Percentiles rank a stretch among this genome's conserved stretches.
phyloP scores from a whole-genome alignment of 2,888 invertebrate species.

The Lottia gigantea region DNA sequence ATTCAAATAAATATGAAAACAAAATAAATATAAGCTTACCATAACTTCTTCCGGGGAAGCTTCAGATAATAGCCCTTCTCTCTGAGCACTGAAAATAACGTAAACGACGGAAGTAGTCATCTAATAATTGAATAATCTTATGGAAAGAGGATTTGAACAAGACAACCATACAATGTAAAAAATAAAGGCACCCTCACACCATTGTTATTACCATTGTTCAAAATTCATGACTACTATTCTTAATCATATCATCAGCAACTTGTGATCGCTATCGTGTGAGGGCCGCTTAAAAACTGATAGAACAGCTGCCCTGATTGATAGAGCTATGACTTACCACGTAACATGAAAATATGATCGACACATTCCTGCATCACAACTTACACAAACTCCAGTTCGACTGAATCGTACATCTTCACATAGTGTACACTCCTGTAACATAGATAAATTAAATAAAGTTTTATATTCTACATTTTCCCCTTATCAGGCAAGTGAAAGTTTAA shows the following conservation, averaged over 20 bases:
- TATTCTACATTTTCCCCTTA: too few relatives aligned
- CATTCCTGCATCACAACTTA: slow-evolving; percentile 98
- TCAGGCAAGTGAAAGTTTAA: too few relatives aligned
- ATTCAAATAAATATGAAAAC: neutral
- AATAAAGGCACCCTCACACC: too few relatives aligned
- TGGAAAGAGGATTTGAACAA: too few relatives aligned
- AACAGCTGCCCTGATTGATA: too few relatives aligned
- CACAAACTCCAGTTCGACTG: slow-evolving; percentile 92
- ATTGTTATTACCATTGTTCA: too few relatives aligned
- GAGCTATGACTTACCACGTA: slow-evolving; percentile 75
- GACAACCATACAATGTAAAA: too few relatives aligned
- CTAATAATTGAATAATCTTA: too few relatives aligned
- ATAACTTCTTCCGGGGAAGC: slow-evolving; percentile 74
- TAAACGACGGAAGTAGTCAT: neutral
- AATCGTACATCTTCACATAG: slow-evolving; percentile 88
- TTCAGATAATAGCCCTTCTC: slow-evolving; percentile 91
- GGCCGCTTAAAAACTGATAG: too few relatives aligned
- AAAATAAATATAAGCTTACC: slow-evolving; percentile 37
- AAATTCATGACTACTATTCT: too few relatives aligned
- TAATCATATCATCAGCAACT: too few relatives aligned
- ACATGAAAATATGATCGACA: slow-evolving; percentile 98
- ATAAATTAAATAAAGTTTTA: neutral
- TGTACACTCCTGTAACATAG: slow-evolving; percentile 77
- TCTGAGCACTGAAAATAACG: slow-evolving; percentile 80
- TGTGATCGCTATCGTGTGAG: too few relatives aligned